A percentile compares a stretch with the other conserved stretches of the same genome.
These are phyloP conservation scores for Nomada fabriciana DNA, from an alignment of 2,888 invertebrate species.

Conservation along the genomic window DNA sequence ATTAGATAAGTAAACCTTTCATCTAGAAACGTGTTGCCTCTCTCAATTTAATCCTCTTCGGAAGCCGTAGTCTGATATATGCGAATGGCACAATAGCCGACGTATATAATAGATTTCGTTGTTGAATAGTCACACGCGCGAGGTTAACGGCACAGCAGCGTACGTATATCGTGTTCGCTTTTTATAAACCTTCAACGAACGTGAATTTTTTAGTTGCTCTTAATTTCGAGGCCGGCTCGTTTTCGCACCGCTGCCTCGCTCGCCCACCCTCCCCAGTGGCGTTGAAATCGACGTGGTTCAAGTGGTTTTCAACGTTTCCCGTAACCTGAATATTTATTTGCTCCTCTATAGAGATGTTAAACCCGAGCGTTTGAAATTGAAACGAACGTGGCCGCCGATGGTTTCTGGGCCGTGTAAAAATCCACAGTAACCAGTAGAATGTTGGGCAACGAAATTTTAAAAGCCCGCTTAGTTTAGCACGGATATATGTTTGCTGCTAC, in stretches of 20 bases:
- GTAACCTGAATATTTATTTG: constrained; percentile 49
- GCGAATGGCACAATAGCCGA: too few species aligned
- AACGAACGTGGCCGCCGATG: constrained; percentile 25
- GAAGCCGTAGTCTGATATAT: too few species aligned
- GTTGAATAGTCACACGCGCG: background rate
- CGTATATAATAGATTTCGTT: constrained; percentile 37
- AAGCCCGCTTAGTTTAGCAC: background rate
- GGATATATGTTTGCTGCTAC: background rate
- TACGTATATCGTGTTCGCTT: background rate
- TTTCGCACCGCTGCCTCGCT: constrained; percentile 25
- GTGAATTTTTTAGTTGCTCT: constrained; percentile 24
- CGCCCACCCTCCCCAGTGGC: constrained; percentile 11
- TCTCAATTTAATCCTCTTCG: too few species aligned
- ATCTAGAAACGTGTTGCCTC: too few species aligned
- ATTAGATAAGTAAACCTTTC: too few species aligned
- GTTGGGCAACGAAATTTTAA: background rate
- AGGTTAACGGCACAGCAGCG: background rate
- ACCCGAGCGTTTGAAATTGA: constrained; percentile 41
- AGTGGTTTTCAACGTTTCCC: constrained; percentile 41
- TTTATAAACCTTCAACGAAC: constrained; percentile 29
- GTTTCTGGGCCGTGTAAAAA: constrained; percentile 25
- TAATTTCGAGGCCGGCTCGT: constrained; percentile 28
- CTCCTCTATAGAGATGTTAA: constrained; percentile 31
- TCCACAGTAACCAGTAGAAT: background rate
- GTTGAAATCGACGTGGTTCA: constrained; percentile 44